phyloP scores from a whole-genome alignment of 2,888 invertebrate genomes.

The Itoplectis maculator region DNA sequence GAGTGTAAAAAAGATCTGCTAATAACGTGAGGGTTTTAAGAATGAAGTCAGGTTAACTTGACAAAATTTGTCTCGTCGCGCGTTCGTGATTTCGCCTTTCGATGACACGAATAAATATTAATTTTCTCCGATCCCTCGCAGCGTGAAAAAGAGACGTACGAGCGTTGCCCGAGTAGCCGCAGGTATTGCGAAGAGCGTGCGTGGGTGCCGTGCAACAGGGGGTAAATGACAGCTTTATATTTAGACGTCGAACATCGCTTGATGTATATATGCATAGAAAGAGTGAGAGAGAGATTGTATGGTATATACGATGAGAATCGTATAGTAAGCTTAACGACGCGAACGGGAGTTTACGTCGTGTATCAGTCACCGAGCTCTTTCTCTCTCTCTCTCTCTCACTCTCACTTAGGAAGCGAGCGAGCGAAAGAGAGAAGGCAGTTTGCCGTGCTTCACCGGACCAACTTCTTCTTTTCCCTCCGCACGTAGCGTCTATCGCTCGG shows the following conservation, averaged over 20 bases:
- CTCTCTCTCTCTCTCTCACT: conserved; percentile 30
- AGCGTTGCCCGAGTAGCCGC: conserved; percentile 3
- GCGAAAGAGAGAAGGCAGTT: not conserved
- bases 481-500: conserved; percentile 32
- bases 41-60: not conserved
- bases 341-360: conserved; percentile 75
- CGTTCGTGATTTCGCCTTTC: not conserved
- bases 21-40: too few species aligned
- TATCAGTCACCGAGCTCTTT: conserved; percentile 68
- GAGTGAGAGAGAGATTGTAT: conserved; percentile 6
- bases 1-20: too few species aligned
- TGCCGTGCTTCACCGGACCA: conserved; percentile 40
- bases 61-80: not conserved
- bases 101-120: not conserved
- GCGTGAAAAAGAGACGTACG: conserved; percentile 24
- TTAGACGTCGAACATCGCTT: conserved; percentile 69
- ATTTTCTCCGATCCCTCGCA: conserved; percentile 16
- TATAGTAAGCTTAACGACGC: conserved; percentile 75
- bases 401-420: conserved; percentile 45
- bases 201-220: conserved; percentile 49
- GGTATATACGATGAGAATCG: conserved; percentile 67
- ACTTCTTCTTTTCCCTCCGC: conserved; percentile 40
- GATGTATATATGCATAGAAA: conserved; percentile 42
- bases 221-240: conserved; percentile 68
- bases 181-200: conserved; percentile 12